A percentile compares a stretch with the other conserved stretches of the same genome.
phyloP scores from a whole-genome alignment of 2,113 vertebrate species.

The Zootoca vivipara region DNA sequence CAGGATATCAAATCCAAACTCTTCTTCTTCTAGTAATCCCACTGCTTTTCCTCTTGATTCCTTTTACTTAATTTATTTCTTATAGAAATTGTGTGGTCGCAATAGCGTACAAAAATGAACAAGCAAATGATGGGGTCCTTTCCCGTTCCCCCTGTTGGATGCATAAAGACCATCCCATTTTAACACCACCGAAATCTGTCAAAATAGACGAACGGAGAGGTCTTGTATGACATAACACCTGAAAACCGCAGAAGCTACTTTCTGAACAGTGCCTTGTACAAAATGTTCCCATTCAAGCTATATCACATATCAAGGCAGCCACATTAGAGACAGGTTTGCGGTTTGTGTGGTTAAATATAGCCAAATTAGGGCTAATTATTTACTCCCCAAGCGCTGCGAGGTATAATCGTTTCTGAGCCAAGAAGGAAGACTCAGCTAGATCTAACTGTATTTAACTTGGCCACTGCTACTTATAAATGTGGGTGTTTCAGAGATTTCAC shows the following conservation, averaged over 20 bases:
- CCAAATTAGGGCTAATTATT: slow-evolving; percentile 11
- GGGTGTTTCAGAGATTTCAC: background rate
- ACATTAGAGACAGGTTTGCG: slow-evolving; percentile 8
- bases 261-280: background rate
- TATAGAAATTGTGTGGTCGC: background rate
- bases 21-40: too few species aligned
- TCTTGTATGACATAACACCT: background rate
- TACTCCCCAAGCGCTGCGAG: background rate
- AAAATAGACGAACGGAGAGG: background rate
- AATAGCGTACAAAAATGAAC: background rate
- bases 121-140: background rate
- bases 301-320: slow-evolving; percentile 2
- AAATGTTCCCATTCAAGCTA: slow-evolving; percentile 1
- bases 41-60: background rate
- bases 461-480: background rate
- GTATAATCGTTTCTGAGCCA: background rate
- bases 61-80: background rate
- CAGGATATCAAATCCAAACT: too few species aligned
- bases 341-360: slow-evolving; percentile 10
- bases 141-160: background rate
- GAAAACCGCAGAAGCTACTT: background rate
- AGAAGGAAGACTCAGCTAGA: background rate
- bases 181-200: background rate
- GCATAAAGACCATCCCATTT: background rate
- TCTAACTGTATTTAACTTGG: background rate